Evolutionary conservation across 2,797 vertebrate species (phyloP).

Genomic region (Iguana delicatissima): DNA sequence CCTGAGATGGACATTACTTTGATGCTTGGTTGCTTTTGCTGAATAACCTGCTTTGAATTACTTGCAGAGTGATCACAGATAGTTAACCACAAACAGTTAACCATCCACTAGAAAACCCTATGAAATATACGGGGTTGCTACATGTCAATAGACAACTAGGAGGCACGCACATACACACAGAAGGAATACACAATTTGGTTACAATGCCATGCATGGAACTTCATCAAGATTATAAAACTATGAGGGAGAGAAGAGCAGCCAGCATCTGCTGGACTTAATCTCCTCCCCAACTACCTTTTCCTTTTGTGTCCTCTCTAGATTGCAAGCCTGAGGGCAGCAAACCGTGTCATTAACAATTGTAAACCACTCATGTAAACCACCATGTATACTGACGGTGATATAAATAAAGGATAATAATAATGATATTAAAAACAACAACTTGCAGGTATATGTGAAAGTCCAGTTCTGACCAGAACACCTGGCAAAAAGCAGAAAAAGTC

Average conservation of each 20-base stretch:
- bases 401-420: no score
- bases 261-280: no score
- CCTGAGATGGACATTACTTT: background rate
- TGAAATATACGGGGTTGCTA: no score
- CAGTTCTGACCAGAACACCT: slow-evolving; percentile 58
- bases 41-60: slow-evolving; percentile 42
- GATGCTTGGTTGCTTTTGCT: slow-evolving; percentile 9
- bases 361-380: no score
- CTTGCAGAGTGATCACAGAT: slow-evolving; percentile 23
- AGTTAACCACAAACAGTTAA: slow-evolving; percentile 47
- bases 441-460: slow-evolving; percentile 41
- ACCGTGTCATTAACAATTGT: no score
- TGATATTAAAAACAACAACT: slow-evolving; percentile 22
- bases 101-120: background rate
- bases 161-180: background rate
- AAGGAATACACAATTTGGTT: slow-evolving; percentile 50
- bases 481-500: slow-evolving; percentile 67
- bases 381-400: no score
- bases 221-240: no score
- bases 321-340: no score
- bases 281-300: no score
- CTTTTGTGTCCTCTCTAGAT: no score
- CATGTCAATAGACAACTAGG: no score
- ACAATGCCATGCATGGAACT: background rate
- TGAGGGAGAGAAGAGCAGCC: no score